Conservation (phyloP, 2,797 vertebrate species). For the Rhynchotus rufescens region DNA sequence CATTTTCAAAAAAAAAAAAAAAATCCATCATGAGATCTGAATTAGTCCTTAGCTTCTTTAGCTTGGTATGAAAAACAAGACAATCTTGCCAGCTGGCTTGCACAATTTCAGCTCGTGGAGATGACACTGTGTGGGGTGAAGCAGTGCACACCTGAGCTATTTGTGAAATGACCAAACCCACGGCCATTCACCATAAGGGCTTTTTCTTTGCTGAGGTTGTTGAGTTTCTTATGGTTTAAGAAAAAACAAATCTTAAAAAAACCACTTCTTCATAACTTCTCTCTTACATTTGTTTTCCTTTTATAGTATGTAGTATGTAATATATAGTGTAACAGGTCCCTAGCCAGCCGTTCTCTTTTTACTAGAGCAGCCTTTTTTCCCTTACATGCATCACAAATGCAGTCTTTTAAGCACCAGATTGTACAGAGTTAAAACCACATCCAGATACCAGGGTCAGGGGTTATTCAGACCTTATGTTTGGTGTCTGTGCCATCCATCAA, state of each 20-base stretch:
- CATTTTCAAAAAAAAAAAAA: neutral
- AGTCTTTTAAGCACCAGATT: neutral
- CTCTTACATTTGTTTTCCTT: too few species aligned
- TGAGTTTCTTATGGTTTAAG: neutral
- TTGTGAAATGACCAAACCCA: neutral
- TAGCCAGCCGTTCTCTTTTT: too few species aligned
- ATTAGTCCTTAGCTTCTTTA: neutral
- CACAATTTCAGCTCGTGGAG: neutral
- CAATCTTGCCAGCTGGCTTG: neutral
- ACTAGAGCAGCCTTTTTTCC: neutral
- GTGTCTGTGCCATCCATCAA: neutral
- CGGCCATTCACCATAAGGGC: neutral
- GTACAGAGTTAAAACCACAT: neutral
- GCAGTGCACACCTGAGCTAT: fast-evolving
- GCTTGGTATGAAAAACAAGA: neutral
- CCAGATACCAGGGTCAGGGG: neutral
- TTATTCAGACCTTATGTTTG: neutral
- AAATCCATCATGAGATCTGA: neutral
- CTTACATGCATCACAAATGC: neutral
- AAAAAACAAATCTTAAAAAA: too few species aligned
- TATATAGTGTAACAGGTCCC: too few species aligned
- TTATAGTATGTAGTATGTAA: too few species aligned
- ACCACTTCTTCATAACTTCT: too few species aligned
- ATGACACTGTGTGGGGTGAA: neutral
- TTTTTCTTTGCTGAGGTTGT: neutral